Evolutionary conservation across 1,140 invertebrate genomes (phyloP), one percentile per base, ranked within the genome.

Genomic region (Pseudomyrmex sp.): DNA sequence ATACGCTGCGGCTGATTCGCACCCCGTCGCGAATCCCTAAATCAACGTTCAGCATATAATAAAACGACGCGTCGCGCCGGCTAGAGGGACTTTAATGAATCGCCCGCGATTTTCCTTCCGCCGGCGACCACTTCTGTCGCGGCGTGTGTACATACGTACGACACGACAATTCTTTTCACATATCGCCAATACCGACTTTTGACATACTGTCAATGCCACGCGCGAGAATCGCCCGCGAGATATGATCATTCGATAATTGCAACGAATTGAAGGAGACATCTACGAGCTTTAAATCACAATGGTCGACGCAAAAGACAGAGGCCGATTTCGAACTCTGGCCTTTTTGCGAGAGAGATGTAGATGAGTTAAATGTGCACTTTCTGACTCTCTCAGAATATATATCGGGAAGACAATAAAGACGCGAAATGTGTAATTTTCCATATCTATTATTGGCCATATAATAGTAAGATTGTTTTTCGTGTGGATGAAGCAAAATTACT

Each of bases 41-140:
- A 93, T 93, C 92, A 93, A 93, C 92, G 91, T 92, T 91, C 90
- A 92, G 90, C 89, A 93, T 93, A 93, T 93, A 93, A 93, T 93
- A 93, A 93, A 93, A 93, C 87, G 85, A 82, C 86, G 83, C 86
- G 83, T 85, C 88, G 85, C 87, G 82, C 65, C 70, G 84, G 66
- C 83, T 83, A 73, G 58, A 69, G 82, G 88, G 82, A 88, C 87
- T 91, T 91, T 92, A 92, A 93, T 90, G 91, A 91, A 92, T 93
- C 84, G 82, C 86, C 86, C 73, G 88, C 83, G 83, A 88, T 88
- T 88, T 92, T 92, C 91, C 85, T 92, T 89, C 58, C 79, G 62
- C 35, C 70, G 12, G 26, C 65, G 56, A 46, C 35, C 72, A 52
- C 59, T 54, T 68, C 20, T 18, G n/a, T 52, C 58, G 58, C 48